A percentile compares a stretch with the other conserved stretches of the same genome.
phyloP scores from a whole-genome alignment of 1,140 invertebrate genomes.

The Polypedilum vanderplanki region DNA sequence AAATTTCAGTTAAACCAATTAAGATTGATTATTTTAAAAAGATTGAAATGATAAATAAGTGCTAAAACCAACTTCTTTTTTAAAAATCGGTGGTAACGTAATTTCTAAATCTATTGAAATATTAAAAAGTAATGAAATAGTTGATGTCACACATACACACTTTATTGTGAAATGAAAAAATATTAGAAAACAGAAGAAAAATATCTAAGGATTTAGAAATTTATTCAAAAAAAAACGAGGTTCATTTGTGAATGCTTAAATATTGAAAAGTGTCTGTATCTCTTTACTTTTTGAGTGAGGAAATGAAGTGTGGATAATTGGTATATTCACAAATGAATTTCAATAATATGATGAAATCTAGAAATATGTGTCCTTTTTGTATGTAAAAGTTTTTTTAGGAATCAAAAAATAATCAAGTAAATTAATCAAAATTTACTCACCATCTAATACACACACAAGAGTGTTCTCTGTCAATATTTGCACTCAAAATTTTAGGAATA shows the following conservation, averaged over 20 bases:
- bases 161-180: neutral
- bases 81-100: neutral
- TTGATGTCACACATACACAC: neutral
- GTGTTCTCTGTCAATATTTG: no score
- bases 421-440: slow-evolving; percentile 10
- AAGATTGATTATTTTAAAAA: neutral
- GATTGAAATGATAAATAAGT: slow-evolving; percentile 21
- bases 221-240: neutral
- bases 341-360: neutral
- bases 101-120: slow-evolving; percentile 1
- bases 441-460: neutral
- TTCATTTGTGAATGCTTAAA: neutral
- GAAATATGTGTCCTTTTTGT: slow-evolving; percentile 12
- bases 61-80: slow-evolving; percentile 22
- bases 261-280: no score
- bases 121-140: neutral
- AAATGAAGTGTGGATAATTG: no score
- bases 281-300: no score
- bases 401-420: neutral
- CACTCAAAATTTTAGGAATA: no score
- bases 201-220: neutral
- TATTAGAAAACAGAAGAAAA: neutral
- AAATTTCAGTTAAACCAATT: neutral
- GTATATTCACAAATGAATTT: neutral
- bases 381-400: slow-evolving; percentile 7